These are phyloP conservation scores for Aphodius sticticus DNA, from an alignment of 2,888 invertebrate genomes.

Conservation along the genomic window DNA sequence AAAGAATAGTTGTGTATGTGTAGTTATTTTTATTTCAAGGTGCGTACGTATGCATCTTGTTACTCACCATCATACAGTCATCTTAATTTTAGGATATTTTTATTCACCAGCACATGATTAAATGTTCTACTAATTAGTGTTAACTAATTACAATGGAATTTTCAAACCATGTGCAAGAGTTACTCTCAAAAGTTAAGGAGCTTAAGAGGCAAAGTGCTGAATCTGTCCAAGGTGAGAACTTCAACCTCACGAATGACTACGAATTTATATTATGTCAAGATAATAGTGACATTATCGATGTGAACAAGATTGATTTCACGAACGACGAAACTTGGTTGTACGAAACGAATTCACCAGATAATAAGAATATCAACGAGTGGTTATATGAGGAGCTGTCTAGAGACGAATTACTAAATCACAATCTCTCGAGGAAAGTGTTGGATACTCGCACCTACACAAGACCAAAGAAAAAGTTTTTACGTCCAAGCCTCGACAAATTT, in stretches of 20 bases:
- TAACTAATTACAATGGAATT: conserved; percentile 49
- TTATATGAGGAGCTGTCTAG: conserved; percentile 39
- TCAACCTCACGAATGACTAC: conserved; percentile 29
- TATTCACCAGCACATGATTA: conserved; percentile 7
- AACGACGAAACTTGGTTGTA: conserved; percentile 67
- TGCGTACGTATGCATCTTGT: conserved; percentile 5
- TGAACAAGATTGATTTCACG: conserved; percentile 65
- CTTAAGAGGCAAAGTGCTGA: conserved; percentile 35
- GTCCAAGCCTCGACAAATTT: conserved; percentile 68
- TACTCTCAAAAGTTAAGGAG: conserved; percentile 43
- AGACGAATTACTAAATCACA: conserved; percentile 34
- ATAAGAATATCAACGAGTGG: conserved; percentile 40
- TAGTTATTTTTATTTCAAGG: conserved; percentile 38
- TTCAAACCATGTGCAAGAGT: conserved; percentile 50
- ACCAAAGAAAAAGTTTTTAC: conserved; percentile 68
- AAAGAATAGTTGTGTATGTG: conserved; percentile 32
- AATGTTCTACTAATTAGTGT: conserved; percentile 37
- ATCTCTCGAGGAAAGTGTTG: conserved; percentile 59
- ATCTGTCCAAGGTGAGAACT: conserved; percentile 27
- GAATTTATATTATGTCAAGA: conserved; percentile 30
- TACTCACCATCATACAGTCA: not conserved
- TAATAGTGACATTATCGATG: conserved; percentile 63
- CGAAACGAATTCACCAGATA: conserved; percentile 35
- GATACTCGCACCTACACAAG: conserved; percentile 76
- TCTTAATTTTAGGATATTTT: conserved; percentile 14